These are phyloP conservation scores for Paraplagusia blochii DNA, from an alignment of 2,113 vertebrate species.

Conservation along the genomic window DNA sequence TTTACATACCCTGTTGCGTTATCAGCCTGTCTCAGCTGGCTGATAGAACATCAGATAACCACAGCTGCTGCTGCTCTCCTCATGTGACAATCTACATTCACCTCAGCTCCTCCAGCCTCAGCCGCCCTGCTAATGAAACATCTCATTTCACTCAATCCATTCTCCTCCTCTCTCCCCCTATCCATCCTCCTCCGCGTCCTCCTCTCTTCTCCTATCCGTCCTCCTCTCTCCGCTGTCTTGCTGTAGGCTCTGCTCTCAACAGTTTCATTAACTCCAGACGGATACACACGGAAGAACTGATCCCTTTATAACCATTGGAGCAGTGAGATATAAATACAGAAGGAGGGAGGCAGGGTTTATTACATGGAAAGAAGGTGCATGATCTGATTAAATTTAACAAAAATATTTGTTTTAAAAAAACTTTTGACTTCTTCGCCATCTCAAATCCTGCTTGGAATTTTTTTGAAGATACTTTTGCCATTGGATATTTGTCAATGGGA, in stretches of 20 bases:
- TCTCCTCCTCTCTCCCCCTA: conserved; percentile 34
- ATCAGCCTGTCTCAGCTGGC: conserved; percentile 34
- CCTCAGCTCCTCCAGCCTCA: conserved; percentile 54
- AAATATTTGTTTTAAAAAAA: no score
- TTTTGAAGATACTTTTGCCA: no score
- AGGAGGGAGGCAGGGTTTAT: not conserved
- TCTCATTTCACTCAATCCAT: conserved; percentile 37
- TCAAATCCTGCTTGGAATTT: no score
- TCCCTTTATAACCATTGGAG: conserved; percentile 28
- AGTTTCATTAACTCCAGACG: conserved; percentile 14
- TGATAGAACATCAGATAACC: conserved; percentile 52
- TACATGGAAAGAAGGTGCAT: no score
- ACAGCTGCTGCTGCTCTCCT: conserved; percentile 52
- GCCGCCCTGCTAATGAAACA: conserved; percentile 64
- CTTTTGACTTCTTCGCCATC: no score
- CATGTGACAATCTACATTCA: conserved; percentile 66
- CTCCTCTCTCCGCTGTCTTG: conserved; percentile 33
- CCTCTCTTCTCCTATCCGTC: conserved; percentile 18
- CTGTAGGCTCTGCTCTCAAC: conserved; percentile 5
- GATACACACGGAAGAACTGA: conserved; percentile 1
- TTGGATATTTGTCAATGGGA: no score
- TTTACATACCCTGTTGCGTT: conserved; percentile 11
- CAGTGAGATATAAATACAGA: not conserved
- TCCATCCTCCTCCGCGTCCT: conserved; percentile 28
- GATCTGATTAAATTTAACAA: no score